A percentile compares a stretch with the other conserved stretches of the same genome.
phyloP scores from a whole-genome alignment of 2,797 vertebrate species.

The Chloroceryle amazona region DNA sequence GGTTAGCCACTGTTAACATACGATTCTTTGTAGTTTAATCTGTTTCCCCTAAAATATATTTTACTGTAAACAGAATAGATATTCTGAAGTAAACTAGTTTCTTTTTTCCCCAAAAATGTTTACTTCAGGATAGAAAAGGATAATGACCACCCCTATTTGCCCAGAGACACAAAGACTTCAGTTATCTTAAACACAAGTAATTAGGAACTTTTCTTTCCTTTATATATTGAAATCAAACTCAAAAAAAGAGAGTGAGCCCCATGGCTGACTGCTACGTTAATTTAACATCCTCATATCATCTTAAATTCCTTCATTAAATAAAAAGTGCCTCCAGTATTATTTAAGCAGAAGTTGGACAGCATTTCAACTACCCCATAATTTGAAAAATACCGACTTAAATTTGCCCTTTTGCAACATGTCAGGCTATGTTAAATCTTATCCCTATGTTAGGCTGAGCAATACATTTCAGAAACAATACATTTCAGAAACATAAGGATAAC shows the following conservation, averaged over 20 bases:
- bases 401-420: background rate
- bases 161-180: background rate
- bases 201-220: background rate
- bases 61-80: background rate
- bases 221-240: background rate
- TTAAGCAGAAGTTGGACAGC: background rate
- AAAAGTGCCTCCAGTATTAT: background rate
- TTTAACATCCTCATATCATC: background rate
- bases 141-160: background rate
- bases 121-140: background rate
- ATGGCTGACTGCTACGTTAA: background rate
- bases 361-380: background rate
- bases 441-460: rapidly evolving
- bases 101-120: background rate
- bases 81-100: background rate
- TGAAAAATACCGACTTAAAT: background rate
- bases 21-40: background rate
- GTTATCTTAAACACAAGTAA: background rate
- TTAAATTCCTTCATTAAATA: background rate
- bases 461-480: background rate
- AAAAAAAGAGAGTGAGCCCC: background rate
- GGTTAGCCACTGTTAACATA: background rate
- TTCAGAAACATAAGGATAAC: background rate
- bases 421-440: background rate
- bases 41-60: background rate